A percentile compares a stretch with the other conserved stretches of the same genome.
Evolutionary conservation across 2,113 vertebrate species (phyloP).

Genomic region (Tychaedon coryphoeus): DNA sequence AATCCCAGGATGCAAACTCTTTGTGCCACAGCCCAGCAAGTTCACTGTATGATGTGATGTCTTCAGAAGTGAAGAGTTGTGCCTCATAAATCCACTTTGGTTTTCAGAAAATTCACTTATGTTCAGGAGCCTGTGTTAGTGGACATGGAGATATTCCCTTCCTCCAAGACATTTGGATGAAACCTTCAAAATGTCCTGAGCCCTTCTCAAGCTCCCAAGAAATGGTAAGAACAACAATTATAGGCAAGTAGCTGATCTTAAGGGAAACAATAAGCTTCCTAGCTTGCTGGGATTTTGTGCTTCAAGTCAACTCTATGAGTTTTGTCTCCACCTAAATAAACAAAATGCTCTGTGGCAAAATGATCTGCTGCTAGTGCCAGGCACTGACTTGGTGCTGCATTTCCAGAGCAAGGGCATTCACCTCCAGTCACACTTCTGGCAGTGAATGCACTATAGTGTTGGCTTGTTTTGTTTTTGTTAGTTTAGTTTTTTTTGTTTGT

Average conservation of each 20-base stretch:
- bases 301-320: not conserved
- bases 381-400: not conserved
- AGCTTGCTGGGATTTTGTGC: not conserved
- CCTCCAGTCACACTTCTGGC: not conserved
- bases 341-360: not conserved
- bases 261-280: not conserved
- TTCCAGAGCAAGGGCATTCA: not conserved
- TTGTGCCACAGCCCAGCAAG: not conserved
- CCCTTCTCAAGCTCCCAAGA: not conserved
- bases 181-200: not conserved
- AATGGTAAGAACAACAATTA: not conserved
- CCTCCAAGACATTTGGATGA: not conserved
- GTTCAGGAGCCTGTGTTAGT: not conserved
- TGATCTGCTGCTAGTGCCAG: not conserved
- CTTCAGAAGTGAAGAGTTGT: not conserved
- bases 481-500: not conserved
- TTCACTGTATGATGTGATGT: not conserved
- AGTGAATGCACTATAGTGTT: no score
- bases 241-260: not conserved
- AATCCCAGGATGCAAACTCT: not conserved
- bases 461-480: fast-evolving
- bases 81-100: not conserved
- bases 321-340: not conserved
- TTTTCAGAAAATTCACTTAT: not conserved
- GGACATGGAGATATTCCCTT: not conserved